A percentile compares a stretch with the other conserved stretches of the same genome.
These are phyloP conservation scores for Nomada ruficornis DNA, from an alignment of 2,888 invertebrate genomes.

Conservation along the genomic window DNA sequence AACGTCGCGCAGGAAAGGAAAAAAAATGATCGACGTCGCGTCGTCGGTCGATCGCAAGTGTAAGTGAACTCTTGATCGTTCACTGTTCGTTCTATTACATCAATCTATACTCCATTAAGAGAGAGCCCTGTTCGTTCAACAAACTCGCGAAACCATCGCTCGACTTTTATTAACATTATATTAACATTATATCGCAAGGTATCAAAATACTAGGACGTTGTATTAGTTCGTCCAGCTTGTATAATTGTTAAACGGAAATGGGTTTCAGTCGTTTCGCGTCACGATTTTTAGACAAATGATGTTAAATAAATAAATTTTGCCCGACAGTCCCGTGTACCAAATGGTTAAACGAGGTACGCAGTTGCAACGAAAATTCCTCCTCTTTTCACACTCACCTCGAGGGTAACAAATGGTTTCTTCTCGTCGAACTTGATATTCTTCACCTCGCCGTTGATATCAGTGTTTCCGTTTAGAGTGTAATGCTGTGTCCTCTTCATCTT, in stretches of 20 bases:
- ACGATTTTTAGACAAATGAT: too few relatives aligned
- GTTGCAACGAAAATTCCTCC: not conserved
- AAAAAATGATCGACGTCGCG: not conserved
- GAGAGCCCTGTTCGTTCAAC: not conserved
- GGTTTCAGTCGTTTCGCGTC: too few relatives aligned
- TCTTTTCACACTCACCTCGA: slow-evolving; percentile 66
- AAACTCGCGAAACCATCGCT: not conserved
- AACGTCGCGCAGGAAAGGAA: not conserved
- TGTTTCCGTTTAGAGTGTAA: slow-evolving; percentile 86
- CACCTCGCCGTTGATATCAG: slow-evolving; percentile 85
- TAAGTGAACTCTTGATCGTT: slow-evolving; percentile 22
- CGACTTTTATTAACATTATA: not conserved
- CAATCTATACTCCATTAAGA: not conserved
- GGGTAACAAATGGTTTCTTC: slow-evolving; percentile 75
- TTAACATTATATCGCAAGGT: too few relatives aligned
- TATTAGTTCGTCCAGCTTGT: too few relatives aligned
- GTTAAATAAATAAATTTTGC: too few relatives aligned
- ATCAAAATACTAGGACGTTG: too few relatives aligned
- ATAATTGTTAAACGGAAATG: too few relatives aligned
- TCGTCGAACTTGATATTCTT: slow-evolving; percentile 81
- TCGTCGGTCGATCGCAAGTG: not conserved
- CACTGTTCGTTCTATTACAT: not conserved
- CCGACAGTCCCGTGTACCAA: too few relatives aligned
- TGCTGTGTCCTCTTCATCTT: slow-evolving; percentile 86
- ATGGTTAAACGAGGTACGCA: not conserved